Percentiles rank a stretch among this genome's conserved stretches.
Conservation (phyloP, 2,888 invertebrate genomes). For the Lottia scabra region DNA sequence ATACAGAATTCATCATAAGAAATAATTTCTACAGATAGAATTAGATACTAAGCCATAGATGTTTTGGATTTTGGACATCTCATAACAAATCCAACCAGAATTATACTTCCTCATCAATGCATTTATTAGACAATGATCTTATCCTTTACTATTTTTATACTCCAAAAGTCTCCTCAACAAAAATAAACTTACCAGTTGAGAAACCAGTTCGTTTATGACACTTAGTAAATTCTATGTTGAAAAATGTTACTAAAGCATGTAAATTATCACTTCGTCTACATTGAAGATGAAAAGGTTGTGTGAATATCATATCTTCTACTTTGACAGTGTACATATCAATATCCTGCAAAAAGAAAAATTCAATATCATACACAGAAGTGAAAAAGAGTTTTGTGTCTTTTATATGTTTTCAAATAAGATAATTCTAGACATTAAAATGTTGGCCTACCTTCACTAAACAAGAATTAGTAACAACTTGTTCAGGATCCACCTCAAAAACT, state of each 20-base stretch:
- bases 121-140: too few species aligned
- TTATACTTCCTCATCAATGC: too few species aligned
- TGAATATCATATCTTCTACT: constrained; percentile 92
- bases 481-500: constrained; percentile 98
- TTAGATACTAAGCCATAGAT: too few species aligned
- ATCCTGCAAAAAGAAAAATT: constrained; percentile 74
- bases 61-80: too few species aligned
- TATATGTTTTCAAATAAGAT: too few species aligned
- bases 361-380: not conserved
- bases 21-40: too few species aligned
- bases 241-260: constrained; percentile 98
- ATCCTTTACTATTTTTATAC: too few species aligned
- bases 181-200: constrained; percentile 78
- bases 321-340: constrained; percentile 98
- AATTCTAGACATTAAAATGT: not conserved
- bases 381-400: not conserved
- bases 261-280: constrained; percentile 91
- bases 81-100: too few species aligned
- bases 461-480: constrained; percentile 97
- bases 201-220: constrained; percentile 98
- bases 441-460: constrained; percentile 82
- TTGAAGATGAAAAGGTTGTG: constrained; percentile 76
- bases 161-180: too few species aligned
- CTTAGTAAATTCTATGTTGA: constrained; percentile 99
- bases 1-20: too few species aligned